A percentile compares a stretch with the other conserved stretches of the same genome.
phyloP scores from a whole-genome alignment of 2,113 vertebrate species.

The Sula dactylatra region DNA sequence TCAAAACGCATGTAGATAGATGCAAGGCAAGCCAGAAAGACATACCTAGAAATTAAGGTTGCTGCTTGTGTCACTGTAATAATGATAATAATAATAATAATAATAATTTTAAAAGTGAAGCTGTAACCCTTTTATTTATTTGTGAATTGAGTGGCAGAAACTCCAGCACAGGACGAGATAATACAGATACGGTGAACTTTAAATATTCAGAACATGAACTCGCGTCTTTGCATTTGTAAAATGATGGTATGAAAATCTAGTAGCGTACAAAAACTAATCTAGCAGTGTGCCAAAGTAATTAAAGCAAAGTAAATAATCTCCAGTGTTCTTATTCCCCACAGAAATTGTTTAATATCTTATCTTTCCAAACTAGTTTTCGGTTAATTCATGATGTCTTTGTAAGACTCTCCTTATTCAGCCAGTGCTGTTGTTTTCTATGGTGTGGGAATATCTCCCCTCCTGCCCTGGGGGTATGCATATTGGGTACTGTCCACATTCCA shows the following conservation, averaged over 20 bases:
- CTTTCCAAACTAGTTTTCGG: constrained; percentile 71
- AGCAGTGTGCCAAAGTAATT: constrained; percentile 75
- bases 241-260: constrained; percentile 65
- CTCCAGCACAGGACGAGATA: background rate
- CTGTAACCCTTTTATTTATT: background rate
- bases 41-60: background rate
- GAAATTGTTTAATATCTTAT: constrained; percentile 78
- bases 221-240: constrained; percentile 68
- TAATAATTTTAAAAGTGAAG: background rate
- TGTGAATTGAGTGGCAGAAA: constrained; percentile 20
- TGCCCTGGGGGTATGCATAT: rapidly evolving
- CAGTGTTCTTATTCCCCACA: constrained; percentile 74
- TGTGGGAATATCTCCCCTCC: background rate
- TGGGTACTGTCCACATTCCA: background rate
- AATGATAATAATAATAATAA: background rate
- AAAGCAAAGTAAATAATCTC: constrained; percentile 80
- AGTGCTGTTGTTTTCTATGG: background rate
- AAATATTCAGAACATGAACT: constrained; percentile 70
- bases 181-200: constrained; percentile 18
- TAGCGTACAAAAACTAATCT: constrained; percentile 75
- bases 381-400: constrained; percentile 65
- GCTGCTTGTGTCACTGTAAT: background rate
- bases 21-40: background rate
- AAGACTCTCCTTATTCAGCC: constrained; percentile 36
- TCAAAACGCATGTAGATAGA: background rate